Conservation (phyloP, 2,888 invertebrate species). For the Nematopogon swammerdamellus region DNA sequence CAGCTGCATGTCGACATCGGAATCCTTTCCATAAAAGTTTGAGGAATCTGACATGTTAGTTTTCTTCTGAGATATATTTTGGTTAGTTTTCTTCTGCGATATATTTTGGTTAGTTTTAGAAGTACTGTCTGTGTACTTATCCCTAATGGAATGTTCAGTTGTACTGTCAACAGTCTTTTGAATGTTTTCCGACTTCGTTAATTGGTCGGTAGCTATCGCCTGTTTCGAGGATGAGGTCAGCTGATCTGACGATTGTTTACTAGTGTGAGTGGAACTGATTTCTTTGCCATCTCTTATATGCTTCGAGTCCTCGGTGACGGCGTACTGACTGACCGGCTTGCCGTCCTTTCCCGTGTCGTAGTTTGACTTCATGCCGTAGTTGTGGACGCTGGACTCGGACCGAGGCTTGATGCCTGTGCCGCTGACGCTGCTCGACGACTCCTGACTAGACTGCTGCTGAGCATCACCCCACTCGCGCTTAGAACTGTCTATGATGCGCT, state of each 20-base stretch:
- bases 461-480: constrained; percentile 57
- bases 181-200: constrained; percentile 12
- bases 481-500: constrained; percentile 57
- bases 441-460: constrained; percentile 41
- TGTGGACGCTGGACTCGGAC: constrained; percentile 49
- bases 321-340: constrained; percentile 37
- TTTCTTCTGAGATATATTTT: constrained; percentile 19
- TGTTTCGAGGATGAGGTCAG: constrained; percentile 5
- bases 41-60: constrained; percentile 34
- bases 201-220: constrained; percentile 17
- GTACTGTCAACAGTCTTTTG: constrained; percentile 2
- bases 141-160: not conserved
- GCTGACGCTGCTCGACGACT: constrained; percentile 48
- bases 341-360: constrained; percentile 58
- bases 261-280: constrained; percentile 29
- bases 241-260: constrained; percentile 25
- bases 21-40: constrained; percentile 45
- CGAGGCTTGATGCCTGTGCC: constrained; percentile 59
- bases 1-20: constrained; percentile 41
- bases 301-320: constrained; percentile 35
- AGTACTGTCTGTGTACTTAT: constrained; percentile 11
- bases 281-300: constrained; percentile 41
- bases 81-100: constrained; percentile 18
- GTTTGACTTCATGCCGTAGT: constrained; percentile 50
- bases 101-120: constrained; percentile 19